These are phyloP conservation scores for Morpho helenor DNA, from an alignment of 2,888 invertebrate species.

Conservation along the genomic window DNA sequence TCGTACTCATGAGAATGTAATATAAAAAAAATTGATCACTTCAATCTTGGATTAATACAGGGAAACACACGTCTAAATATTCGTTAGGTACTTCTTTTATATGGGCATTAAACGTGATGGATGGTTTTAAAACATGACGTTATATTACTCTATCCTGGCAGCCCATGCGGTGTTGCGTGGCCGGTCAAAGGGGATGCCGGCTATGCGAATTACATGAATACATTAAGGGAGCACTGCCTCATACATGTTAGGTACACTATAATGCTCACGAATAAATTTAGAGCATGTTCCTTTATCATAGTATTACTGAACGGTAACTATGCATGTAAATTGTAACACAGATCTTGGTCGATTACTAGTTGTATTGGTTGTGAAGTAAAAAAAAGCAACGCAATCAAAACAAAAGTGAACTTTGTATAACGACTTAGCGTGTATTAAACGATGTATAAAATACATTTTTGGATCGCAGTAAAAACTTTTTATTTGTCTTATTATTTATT, in stretches of 20 bases:
- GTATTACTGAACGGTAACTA: constrained; percentile 56
- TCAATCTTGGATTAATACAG: too few species aligned
- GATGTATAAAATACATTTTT: too few species aligned
- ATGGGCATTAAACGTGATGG: constrained; percentile 77
- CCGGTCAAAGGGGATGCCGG: constrained; percentile 78
- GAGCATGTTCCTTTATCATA: constrained; percentile 69
- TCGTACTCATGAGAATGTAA: too few species aligned
- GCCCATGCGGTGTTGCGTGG: constrained; percentile 75
- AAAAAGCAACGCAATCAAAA: constrained; percentile 20
- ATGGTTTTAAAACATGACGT: constrained; percentile 78
- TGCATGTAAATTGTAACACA: constrained; percentile 62
- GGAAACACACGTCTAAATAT: not conserved
- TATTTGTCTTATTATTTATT: constrained; percentile 65
- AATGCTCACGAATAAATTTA: constrained; percentile 77
- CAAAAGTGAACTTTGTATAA: constrained; percentile 40
- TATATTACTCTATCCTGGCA: constrained; percentile 74
- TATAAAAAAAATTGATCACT: too few species aligned
- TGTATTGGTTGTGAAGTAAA: not conserved
- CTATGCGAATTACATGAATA: constrained; percentile 79
- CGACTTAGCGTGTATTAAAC: constrained; percentile 1
- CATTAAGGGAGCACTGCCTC: constrained; percentile 73
- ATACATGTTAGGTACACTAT: constrained; percentile 69
- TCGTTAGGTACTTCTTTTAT: constrained; percentile 65
- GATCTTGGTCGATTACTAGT: constrained; percentile 44
- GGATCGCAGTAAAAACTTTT: constrained; percentile 46